These are phyloP conservation scores for Esox lucius DNA, from an alignment of 2,797 vertebrate species.

Conservation along the genomic window DNA sequence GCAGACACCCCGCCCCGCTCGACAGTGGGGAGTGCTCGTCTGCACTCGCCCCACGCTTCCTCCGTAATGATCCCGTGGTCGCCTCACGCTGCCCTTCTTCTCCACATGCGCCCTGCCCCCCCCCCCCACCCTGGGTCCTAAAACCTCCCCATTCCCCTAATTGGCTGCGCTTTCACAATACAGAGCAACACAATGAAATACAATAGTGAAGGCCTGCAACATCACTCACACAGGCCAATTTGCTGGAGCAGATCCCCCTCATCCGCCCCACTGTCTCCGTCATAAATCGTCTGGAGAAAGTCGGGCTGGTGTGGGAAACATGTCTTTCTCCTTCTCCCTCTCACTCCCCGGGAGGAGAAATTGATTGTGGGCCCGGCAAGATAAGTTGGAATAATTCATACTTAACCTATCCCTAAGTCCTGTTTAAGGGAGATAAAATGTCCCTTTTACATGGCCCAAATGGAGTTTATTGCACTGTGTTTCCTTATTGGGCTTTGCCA, in stretches of 20 bases:
- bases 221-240: constrained; percentile 64
- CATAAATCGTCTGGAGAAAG: constrained; percentile 49
- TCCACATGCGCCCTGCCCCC: constrained; percentile 2
- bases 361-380: constrained; percentile 45
- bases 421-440: constrained; percentile 55
- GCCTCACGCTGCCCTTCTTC: background rate
- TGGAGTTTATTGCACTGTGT: constrained; percentile 28
- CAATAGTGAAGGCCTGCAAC: constrained; percentile 48
- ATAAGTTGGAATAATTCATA: constrained; percentile 54
- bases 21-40: background rate
- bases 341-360: constrained; percentile 40
- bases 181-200: constrained; percentile 44
- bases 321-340: constrained; percentile 18
- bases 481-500: constrained; percentile 27
- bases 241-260: constrained; percentile 46
- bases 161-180: constrained; percentile 56
- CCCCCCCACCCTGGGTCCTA: constrained; percentile 36
- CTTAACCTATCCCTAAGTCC: constrained; percentile 49
- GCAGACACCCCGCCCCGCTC: constrained; percentile 21
- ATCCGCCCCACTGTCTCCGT: constrained; percentile 23
- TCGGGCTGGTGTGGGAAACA: constrained; percentile 4
- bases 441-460: constrained; percentile 43
- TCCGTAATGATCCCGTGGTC: background rate
- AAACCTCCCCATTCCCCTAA: constrained; percentile 59
- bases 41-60: background rate